A percentile compares a stretch with the other conserved stretches of the same genome.
Conservation (phyloP, 2,888 invertebrate genomes). For the Zygaena filipendulae region DNA sequence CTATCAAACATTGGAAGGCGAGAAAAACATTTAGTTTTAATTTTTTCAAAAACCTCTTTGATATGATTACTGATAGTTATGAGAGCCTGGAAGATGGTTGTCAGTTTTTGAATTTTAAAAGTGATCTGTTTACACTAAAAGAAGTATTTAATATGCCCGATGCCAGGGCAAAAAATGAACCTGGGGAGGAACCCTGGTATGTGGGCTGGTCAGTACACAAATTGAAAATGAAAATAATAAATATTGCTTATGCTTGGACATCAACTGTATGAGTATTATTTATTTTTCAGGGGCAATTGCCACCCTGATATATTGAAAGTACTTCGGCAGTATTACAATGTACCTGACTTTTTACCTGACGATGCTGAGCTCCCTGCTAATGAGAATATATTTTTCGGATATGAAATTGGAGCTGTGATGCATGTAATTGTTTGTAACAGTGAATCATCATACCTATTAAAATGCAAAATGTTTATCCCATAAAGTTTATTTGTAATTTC, state of each 20-base stretch:
- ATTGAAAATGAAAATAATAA: conserved; percentile 2
- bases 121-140: conserved; percentile 78
- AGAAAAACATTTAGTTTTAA: conserved; percentile 72
- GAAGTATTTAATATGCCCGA: conserved; percentile 83
- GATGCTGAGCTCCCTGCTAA: conserved; percentile 90
- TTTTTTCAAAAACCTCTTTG: conserved; percentile 77
- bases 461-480: too few relatives aligned
- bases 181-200: conserved; percentile 82
- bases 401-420: conserved; percentile 90
- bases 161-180: conserved; percentile 70
- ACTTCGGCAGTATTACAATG: conserved; percentile 79
- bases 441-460: too few relatives aligned
- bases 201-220: conserved; percentile 81
- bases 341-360: conserved; percentile 87
- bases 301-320: conserved; percentile 80
- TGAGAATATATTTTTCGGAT: conserved; percentile 94
- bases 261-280: too few relatives aligned
- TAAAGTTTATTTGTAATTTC: too few relatives aligned
- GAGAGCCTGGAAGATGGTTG: conserved; percentile 83
- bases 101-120: conserved; percentile 88
- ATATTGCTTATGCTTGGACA: too few relatives aligned
- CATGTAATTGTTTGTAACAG: too few relatives aligned
- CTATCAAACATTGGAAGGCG: conserved; percentile 82
- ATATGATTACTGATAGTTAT: conserved; percentile 74
- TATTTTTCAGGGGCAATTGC: conserved; percentile 85